Evolutionary conservation across 2,888 invertebrate species (phyloP), one percentile per base, ranked within the genome.

Genomic region (Synanthedon tipuliformis): DNA sequence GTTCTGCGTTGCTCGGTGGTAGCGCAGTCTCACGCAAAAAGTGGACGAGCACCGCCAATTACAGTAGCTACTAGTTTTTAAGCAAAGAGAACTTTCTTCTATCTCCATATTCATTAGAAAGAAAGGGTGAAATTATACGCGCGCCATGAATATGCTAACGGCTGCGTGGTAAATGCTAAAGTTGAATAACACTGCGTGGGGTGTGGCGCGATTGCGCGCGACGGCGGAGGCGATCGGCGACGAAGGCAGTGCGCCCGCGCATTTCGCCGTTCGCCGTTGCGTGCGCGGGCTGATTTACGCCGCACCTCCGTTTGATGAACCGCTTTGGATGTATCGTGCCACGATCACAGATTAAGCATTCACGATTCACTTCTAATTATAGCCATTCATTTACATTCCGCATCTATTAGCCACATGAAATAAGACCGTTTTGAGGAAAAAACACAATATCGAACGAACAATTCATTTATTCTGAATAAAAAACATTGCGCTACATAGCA

Each of bases 121-220:
- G 83, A 86, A 85, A 85, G 83, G 84, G 81, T 80, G 82, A 81
- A 82, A 83, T 84, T 83, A 83, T 77, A 75, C 71, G 64, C 61
- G 68, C 64, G 64, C 62, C 74, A 81, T 83, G 78, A 79, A 81
- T 84, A 84, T 82, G 78, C 76, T 73, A 81, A 75, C 77, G 62
- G 70, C 71, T 63, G 73, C 66, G 66, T 67, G 68, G 62, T 78
- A 81, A 86, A 86, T 86, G 86, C 65, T 80, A 86, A 81, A 86
- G 85, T 81, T 85, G 82, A 85, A 84, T 74, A 80, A 80, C 84
- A 79, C 65, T 57, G 67, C 65, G 65, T 57, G 63, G 51, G 16
- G 51, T 40, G 50, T 51, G 48, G 48, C 53, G 55, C 55, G 53
- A n/a, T 49, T 41, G 53, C 49, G 52, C 51, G 50, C 48, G 51